Evolutionary conservation across 2,113 vertebrate species (phyloP), one percentile per base, ranked within the genome.

Genomic region (Cyprinodon brontotheroides): DNA sequence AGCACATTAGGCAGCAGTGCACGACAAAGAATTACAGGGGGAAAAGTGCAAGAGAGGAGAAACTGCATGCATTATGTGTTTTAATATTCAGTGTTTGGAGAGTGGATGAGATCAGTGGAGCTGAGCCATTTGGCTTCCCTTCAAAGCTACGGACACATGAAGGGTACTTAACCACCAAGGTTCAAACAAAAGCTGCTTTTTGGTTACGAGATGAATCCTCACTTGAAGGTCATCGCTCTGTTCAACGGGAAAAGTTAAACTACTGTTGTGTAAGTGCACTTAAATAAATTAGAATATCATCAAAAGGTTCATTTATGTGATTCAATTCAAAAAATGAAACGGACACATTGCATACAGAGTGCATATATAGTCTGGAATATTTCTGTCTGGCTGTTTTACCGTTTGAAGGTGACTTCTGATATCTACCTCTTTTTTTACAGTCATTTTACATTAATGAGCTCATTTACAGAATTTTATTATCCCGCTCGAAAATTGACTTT

Each of bases 61-160:
- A 83, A 84, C 74, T 53, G 82, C 48, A 71, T 78, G 84, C 78
- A 75, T 88, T 82, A 81, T 75, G 78, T 65, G 78, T 78, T 86
- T 88, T 86, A 90, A 88, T 83, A 90, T 88, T 84, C 82, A 82
- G 73, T 47, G 78, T 89, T 82, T 68, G 57, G 43, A 81, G 68
- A 83, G 86, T 69, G 84, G 87, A 85, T 86, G 86, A 87, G 72
- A 85, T 85, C 82, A 80, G 70, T 84, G 87, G 85, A 89, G 77
- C 61, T 4, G 61, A 75, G 89, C 87, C 89, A 89, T 84, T 87
- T 91, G 89, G 89, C 87, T 76, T 79, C 68, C 74, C 72, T 80
- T 89, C 87, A 91, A 87, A 84, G 79, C 68, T 22, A 65, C 65
- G 65, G 79, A 70, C 67, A 59, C 53, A 40, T 65, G 82, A 81